phyloP scores from a whole-genome alignment of 1,140 invertebrate species.

The Idris sp. region DNA sequence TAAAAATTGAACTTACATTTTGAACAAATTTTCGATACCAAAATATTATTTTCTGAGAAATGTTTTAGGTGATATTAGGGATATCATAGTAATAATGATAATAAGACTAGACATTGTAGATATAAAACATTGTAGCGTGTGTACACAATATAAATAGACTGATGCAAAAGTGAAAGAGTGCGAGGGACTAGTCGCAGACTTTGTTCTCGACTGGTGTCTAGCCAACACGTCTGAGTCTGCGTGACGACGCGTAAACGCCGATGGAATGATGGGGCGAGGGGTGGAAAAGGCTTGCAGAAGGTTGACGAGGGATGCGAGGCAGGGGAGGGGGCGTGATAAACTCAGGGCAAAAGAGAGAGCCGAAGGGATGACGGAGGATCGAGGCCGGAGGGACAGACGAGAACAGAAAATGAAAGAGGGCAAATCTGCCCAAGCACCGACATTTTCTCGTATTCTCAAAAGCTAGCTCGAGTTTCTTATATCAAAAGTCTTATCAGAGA shows the following conservation, averaged over 20 bases:
- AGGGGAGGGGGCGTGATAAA: conserved; percentile 42
- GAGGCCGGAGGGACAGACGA: conserved; percentile 30
- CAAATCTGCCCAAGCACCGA: conserved; percentile 42
- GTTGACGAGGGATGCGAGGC: conserved; percentile 52
- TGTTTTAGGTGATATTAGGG: too few species aligned
- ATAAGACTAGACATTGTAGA: too few species aligned
- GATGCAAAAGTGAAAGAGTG: conserved; percentile 38
- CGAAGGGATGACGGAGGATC: conserved; percentile 15
- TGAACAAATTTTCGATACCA: too few species aligned
- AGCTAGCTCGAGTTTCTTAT: conserved; percentile 36
- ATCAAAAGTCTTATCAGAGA: conserved; percentile 19
- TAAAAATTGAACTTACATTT: too few species aligned
- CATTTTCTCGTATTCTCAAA: conserved; percentile 41
- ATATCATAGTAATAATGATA: too few species aligned
- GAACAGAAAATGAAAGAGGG: conserved; percentile 26
- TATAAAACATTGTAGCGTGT: too few species aligned
- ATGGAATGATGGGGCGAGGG: conserved; percentile 46
- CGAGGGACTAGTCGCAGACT: conserved; percentile 49
- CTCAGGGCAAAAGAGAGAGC: conserved; percentile 40
- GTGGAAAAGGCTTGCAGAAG: conserved; percentile 34
- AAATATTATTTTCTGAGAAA: too few species aligned
- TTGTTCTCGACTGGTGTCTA: conserved; percentile 66
- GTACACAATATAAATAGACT: conserved; percentile 46
- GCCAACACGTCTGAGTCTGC: conserved; percentile 74
- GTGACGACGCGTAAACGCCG: conserved; percentile 75